Evolutionary conservation across 2,888 invertebrate species (phyloP).

Genomic region (Lycocerus yunnanus): DNA sequence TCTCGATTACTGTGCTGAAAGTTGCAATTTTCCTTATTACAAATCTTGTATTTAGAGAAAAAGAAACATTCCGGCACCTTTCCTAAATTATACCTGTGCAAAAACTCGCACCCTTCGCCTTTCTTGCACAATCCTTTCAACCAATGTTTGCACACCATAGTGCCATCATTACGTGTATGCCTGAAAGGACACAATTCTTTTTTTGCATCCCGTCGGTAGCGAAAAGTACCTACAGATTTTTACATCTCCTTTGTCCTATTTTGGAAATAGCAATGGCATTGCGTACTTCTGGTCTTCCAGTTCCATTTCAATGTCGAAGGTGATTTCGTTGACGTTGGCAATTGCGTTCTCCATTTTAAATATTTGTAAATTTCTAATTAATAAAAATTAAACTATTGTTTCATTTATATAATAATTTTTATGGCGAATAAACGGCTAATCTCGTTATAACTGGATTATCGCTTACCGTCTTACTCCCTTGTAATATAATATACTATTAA

Average conservation of each 20-base stretch:
- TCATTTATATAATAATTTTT: too few species aligned
- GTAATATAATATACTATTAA: too few species aligned
- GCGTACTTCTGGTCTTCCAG: conserved; percentile 96
- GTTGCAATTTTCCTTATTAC: neutral
- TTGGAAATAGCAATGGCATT: conserved; percentile 92
- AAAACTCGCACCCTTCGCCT: conserved; percentile 98
- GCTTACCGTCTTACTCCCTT: too few species aligned
- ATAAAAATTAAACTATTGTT: too few species aligned
- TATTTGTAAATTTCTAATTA: too few species aligned
- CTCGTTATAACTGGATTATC: too few species aligned
- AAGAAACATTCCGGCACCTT: conserved; percentile 99
- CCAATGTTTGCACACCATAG: conserved; percentile 99
- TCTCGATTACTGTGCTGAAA: neutral
- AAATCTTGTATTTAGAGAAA: neutral
- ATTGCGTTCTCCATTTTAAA: conserved; percentile 95
- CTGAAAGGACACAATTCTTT: conserved; percentile 94
- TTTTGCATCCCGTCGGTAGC: conserved; percentile 67
- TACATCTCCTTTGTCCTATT: conserved; percentile 99
- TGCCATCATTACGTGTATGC: conserved; percentile 95
- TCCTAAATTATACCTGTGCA: conserved; percentile 99
- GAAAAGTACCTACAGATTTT: conserved; percentile 94
- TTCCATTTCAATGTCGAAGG: conserved; percentile 95
- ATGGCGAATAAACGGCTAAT: too few species aligned
- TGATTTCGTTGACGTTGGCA: conserved; percentile 87
- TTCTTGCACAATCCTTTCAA: conserved; percentile 98